Evolutionary conservation across 1,140 invertebrate species (phyloP).

Genomic region (Hycleus cichorii): DNA sequence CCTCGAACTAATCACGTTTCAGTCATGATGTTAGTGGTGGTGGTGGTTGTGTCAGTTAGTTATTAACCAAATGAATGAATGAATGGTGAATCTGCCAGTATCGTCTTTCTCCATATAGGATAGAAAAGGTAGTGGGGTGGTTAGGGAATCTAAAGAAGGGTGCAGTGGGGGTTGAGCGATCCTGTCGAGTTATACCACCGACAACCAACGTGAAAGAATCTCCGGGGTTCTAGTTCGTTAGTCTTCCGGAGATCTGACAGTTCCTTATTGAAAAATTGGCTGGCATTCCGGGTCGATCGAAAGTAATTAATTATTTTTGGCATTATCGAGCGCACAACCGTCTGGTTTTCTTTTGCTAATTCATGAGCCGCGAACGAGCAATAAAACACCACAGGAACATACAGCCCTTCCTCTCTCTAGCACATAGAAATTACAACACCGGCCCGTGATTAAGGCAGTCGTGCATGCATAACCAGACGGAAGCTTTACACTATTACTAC

Average conservation of each 20-base stretch:
- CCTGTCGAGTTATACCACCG: no score
- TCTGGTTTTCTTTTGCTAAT: conserved; percentile 41
- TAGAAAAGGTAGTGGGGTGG: no score
- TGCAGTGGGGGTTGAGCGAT: no score
- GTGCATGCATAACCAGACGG: neutral
- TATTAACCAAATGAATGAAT: no score
- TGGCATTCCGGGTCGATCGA: conserved; percentile 34
- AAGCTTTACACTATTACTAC: neutral
- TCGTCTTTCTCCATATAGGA: no score
- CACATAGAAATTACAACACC: neutral
- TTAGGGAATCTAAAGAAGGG: no score
- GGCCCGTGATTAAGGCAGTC: neutral
- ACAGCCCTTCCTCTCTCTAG: conserved; percentile 3
- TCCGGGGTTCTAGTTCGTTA: conserved; percentile 36
- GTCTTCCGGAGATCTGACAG: conserved; percentile 37
- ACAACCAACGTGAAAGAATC: conserved; percentile 10
- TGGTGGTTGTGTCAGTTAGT: no score
- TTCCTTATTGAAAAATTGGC: conserved; percentile 40
- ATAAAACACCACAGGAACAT: conserved; percentile 25
- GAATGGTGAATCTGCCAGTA: no score
- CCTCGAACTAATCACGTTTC: no score
- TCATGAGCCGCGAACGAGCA: conserved; percentile 40
- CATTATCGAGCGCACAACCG: conserved; percentile 37
- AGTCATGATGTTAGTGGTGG: no score
- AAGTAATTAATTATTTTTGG: conserved; percentile 44